These are phyloP conservation scores for Tipula helvola DNA, from an alignment of 2,888 invertebrate species.

Conservation along the genomic window DNA sequence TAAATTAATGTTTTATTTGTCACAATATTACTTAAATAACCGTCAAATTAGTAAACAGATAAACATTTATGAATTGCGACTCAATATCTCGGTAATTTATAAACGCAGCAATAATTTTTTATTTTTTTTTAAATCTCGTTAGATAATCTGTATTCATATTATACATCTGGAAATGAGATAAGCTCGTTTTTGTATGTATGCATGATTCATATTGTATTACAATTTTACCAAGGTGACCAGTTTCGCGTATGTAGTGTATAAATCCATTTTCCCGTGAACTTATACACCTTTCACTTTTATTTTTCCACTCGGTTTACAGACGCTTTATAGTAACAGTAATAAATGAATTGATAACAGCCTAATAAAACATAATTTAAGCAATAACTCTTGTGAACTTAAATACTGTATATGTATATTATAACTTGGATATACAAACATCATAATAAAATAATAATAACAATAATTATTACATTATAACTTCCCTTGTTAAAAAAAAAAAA, in stretches of 20 bases:
- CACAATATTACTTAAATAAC: not conserved
- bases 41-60: not conserved
- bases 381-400: too few relatives aligned
- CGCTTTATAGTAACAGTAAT: too few relatives aligned
- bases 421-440: too few relatives aligned
- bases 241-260: not conserved
- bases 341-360: too few relatives aligned
- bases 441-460: not conserved
- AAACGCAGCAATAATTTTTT: too few relatives aligned
- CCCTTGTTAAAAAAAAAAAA: not conserved
- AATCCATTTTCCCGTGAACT: not conserved
- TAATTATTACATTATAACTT: not conserved
- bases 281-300: not conserved
- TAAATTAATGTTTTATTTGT: too few relatives aligned
- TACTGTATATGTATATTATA: too few relatives aligned
- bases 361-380: not conserved
- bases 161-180: not conserved
- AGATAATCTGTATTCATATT: not conserved
- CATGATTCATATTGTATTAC: not conserved
- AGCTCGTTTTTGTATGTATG: not conserved
- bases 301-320: not conserved
- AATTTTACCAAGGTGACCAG: not conserved
- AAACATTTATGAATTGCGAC: not conserved
- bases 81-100: not conserved
- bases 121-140: not conserved